Conservation (phyloP, 2,888 invertebrate species). For the Nymphalis polychloros region DNA sequence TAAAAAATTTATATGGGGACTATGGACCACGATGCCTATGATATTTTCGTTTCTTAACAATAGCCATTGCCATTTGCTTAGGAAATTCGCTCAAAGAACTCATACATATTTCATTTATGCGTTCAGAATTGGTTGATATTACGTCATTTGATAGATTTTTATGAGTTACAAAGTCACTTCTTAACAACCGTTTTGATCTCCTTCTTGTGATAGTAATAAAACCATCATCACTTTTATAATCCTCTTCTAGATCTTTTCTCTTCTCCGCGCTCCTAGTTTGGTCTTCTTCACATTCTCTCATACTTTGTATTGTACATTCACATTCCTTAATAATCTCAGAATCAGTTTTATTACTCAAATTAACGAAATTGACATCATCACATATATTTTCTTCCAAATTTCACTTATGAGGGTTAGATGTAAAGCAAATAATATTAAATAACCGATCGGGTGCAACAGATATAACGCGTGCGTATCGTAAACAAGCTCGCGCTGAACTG, state of each 20-base stretch:
- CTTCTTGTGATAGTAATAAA: too few species aligned
- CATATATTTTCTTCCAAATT: background rate
- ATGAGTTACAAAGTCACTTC: background rate
- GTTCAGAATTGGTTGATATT: background rate
- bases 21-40: slow-evolving; percentile 31
- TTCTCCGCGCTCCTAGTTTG: background rate
- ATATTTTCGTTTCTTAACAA: slow-evolving; percentile 36
- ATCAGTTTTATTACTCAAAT: background rate
- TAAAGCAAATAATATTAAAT: background rate
- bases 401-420: background rate
- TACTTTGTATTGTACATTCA: background rate
- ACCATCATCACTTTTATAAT: background rate
- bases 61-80: slow-evolving; percentile 40
- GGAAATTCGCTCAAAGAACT: slow-evolving; percentile 26
- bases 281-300: background rate
- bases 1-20: slow-evolving; percentile 33
- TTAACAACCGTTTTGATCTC: too few species aligned
- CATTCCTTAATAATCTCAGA: background rate
- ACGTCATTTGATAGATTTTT: background rate
- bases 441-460: background rate
- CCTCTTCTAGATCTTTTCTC: background rate
- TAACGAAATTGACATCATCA: background rate
- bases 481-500: background rate
- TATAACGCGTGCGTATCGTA: background rate
- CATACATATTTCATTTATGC: slow-evolving; percentile 16